Evolutionary conservation across 53 echinoderm and acorn worm species (phyloP), one percentile per base, ranked within the genome.

Genomic region (Glandiceps talaboti): DNA sequence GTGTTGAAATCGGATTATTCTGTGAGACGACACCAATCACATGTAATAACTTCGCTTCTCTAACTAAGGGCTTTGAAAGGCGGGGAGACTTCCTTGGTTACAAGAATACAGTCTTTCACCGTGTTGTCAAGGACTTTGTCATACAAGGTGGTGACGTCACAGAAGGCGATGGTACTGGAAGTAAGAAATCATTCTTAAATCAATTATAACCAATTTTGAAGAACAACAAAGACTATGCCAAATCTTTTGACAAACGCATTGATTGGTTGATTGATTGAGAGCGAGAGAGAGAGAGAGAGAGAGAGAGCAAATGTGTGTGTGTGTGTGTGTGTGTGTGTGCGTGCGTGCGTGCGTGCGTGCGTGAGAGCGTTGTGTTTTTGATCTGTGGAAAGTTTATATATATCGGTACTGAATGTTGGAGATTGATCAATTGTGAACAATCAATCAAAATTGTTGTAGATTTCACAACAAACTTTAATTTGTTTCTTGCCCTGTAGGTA

Each of bases 71-170:
- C n/a, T n/a, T n/a, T n/a, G n/a, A n/a, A n/a, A n/a, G n/a, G n/a
- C n/a, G 1, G 32, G 27, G 10, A 45, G 79, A 1, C 33, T n/a
- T n/a, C 27, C 77, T 94, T 81, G 85, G 88, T 77, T 94, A 94
- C 85, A 94, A 94, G 73, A 82, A 94, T 33, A 94, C 94, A 28
- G 86, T 86, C 12, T 83, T 94, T 26, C 94, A 94, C 81, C 90
- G 94, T 1, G 82, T 94, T n/a, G 94, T 94, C 27, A 82, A 86
- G 27, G 94, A 91, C 78, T 94, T 91, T 83, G 89, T 91, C 77
- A 91, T 94, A 32, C 94, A 94, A 75, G 91, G 89, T 91, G 91
- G 94, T 82, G 94, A 94, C 82, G 91, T 94, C 77, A 85, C 87
- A n/a, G 87, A 87, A 64, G 91, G 87, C 29, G 94, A 91, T 74